Base-by-base conservation (phyloP, 2,888 invertebrate genomes). In the Abscondita cerata region DNA sequence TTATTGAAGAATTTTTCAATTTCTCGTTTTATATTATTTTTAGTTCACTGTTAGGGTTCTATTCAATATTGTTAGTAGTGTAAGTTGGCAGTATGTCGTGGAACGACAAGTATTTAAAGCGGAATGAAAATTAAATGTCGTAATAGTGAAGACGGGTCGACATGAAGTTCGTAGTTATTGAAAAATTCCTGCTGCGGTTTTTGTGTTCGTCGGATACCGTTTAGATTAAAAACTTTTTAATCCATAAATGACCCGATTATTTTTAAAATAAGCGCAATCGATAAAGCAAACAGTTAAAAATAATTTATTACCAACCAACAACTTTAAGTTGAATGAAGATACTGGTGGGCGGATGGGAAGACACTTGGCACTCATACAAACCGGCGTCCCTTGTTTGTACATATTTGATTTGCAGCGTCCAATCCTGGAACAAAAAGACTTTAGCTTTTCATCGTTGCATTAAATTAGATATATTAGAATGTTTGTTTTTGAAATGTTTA, bases 331-430 rank as follows among this genome's bases (percentile, higher is more conserved):
- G 87, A 70, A 95, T 83, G 81, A 93, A 93, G 83, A 95, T 92
- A 81, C 93, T 93, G 67, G 91, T 90, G 72, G 94, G 93, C 66
- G 95, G 95, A 84, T 95, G 93, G 47, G 93, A 93, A 25, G 94
- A 93, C 59, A 95, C 92, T 84, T 95, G 94, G 80, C 94, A 95
- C 81, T 95, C 93, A 81, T 94, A 95, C 71, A 91, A 81, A 52
- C 95, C 95, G 33, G 91, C 92, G 78, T 95, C 95, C 70, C 92
- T 86, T 72, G 87, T 86, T 80, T 94, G 93, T 55, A 94, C 93
- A 81, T 90, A 94, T 79, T 91, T 90, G 76, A 95, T 93, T 85
- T 95, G 93, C 65, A 95, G 82, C 64, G 94, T 93, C 95, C 95
- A 95, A 81, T 95, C 95, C 91, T 92, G 83, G 15, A 59, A 64